Percentiles rank a stretch among this genome's conserved stretches.
Evolutionary conservation across 2,797 vertebrate genomes (phyloP).

Genomic region (Phoxinus dragarum): DNA sequence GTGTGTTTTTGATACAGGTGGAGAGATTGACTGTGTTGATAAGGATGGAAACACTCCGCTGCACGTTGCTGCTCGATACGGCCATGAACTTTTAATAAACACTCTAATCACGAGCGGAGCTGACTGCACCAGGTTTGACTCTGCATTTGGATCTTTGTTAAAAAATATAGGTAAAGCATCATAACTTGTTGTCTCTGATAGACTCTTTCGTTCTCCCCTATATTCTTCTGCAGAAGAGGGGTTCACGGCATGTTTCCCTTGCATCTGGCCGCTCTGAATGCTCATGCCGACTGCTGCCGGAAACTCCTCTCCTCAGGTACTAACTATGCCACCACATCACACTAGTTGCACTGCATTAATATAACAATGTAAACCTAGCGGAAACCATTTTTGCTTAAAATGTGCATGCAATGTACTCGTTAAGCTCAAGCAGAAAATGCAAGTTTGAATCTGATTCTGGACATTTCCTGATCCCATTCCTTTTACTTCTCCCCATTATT

Average conservation of each 20-base stretch:
- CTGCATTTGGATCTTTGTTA: not conserved
- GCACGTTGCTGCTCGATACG: slow-evolving; percentile 92
- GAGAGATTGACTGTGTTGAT: slow-evolving; percentile 94
- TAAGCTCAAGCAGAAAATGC: not conserved
- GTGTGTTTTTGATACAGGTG: slow-evolving; percentile 77
- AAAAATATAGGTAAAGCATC: not conserved
- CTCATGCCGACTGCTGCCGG: slow-evolving; percentile 95
- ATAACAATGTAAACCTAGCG: not conserved
- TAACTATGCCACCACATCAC: not conserved
- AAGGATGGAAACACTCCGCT: slow-evolving; percentile 97
- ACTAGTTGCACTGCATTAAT: not conserved
- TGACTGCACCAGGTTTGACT: slow-evolving; percentile 87
- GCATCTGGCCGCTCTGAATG: slow-evolving; percentile 93
- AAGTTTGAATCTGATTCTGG: not conserved
- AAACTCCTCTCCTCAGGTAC: slow-evolving; percentile 88
- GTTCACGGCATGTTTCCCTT: slow-evolving; percentile 97
- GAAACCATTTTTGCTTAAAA: not conserved
- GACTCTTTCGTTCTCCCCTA: slow-evolving; percentile 39
- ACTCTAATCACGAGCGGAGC: slow-evolving; percentile 94
- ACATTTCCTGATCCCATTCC: not conserved
- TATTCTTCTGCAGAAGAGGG: slow-evolving; percentile 82
- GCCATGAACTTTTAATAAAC: slow-evolving; percentile 96
- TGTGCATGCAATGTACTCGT: not conserved
- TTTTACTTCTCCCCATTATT: slow-evolving; percentile 6
- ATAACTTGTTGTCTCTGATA: not conserved